Base-by-base conservation (phyloP, 2,113 vertebrate species). In the Pluvianellus socialis region DNA sequence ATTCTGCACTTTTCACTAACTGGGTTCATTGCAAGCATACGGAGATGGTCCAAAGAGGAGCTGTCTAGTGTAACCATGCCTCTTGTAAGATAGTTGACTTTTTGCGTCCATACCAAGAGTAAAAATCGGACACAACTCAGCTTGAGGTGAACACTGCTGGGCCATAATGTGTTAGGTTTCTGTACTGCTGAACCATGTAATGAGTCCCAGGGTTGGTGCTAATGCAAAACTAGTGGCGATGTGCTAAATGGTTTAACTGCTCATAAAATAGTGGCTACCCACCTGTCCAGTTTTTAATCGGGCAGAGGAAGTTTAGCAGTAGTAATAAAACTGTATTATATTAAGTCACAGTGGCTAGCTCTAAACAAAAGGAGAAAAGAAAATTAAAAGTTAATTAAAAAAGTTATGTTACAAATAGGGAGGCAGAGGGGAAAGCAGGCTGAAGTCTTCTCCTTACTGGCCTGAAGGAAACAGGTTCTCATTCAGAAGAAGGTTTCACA, bases 191-290 rank as follows among this genome's bases (percentile, higher is more conserved):
- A 94, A 76, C 79, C 80, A 76, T 82, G 74, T 92, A 97, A 96
- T 87, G 94, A 94, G 92, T 95, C 83, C 92, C 94, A 91, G 94
- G 49, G 76, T 50, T 59, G 61, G 83, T 88, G 80, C 88, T 96
- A 97, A 96, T 86, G 80, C 76, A 91, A 90, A 95, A 52, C 63
- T 49, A 94, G 92, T 56, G 72, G 79, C 33, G 88, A 95, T 96
- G 96, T 92, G 95, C 92, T 94, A 89, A 87, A 65, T 92, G 84
- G 80, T 95, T 95, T 94, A 95, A 91, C 92, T 95, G 94, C 91
- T 91, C 92, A 79, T 94, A 95, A 97, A 96, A 66, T 40, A 62
- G 86, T 90, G 70, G 35, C 81, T 89, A 88, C 83, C 84, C 84
- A 92, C 58, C 91, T 95, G 89, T 76, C 94, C 94, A 62, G 73